Evolutionary conservation across 2,113 vertebrate genomes (phyloP), one percentile per base, ranked within the genome.

Genomic region (Amia ocellicauda): DNA sequence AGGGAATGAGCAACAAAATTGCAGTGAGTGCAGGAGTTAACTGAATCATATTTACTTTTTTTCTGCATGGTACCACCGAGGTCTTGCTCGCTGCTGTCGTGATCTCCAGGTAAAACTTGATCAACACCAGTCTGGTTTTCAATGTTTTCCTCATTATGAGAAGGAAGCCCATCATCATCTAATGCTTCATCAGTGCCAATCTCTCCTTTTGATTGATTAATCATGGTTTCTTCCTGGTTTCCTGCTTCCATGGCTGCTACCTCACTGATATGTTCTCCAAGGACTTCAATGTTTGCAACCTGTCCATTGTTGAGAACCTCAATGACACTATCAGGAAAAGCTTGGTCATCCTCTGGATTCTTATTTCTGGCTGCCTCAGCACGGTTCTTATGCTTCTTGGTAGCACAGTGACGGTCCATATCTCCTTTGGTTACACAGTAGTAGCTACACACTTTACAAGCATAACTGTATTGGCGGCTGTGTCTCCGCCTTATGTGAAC

Each of bases 361-460:
- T 80, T 89, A 55, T 54, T 71, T 11, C 74, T 84, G 65, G 92
- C 89, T 41, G 85, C 76, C 69, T 92, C 85, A n/a, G 89, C 87
- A 13, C 93, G 94, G 51, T 79, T 89, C 62, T 89, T 83, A 58
- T 99, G 97, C 64, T 99, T 99, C 79, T 95, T 98, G 7, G 97
- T 99, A 58, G 94, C 86, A 74, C 96, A 97, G 40, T 99, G 97
- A 1, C 97, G 94, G 65, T 99, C 97, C 93, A 99, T 99, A 66
- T 99, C 97, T 47, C 97, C 97, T 89, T 98, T 98, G 45, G 97
- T 99, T 51, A 99, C 97, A 0, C 95, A 98, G 66, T 91, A 97
- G 59, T 99, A 99, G 77, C 91, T 95, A 71, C 97, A 99, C 55
- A 97, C 78, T 55, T 89, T 96, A 78, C 97, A 99, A 71, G 91